These are phyloP conservation scores for Hemithea aestivaria DNA, from an alignment of 2,888 invertebrate species.

Conservation along the genomic window DNA sequence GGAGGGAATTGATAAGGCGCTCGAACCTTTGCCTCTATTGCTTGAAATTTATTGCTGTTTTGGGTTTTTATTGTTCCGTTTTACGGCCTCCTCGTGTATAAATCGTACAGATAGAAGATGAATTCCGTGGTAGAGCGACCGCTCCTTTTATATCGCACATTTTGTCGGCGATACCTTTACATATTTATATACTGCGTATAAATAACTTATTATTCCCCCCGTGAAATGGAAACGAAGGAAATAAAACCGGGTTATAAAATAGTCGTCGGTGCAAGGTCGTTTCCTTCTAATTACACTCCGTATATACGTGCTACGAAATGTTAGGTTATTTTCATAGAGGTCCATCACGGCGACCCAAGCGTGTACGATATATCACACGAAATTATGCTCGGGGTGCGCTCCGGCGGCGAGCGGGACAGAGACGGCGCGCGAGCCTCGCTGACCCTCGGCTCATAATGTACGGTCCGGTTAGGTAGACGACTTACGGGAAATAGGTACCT, in stretches of 20 bases:
- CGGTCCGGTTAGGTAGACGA: slow-evolving; percentile 80
- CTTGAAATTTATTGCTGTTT: slow-evolving; percentile 80
- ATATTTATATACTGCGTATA: slow-evolving; percentile 36
- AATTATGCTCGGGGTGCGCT: slow-evolving; percentile 68
- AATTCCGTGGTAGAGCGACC: slow-evolving; percentile 69
- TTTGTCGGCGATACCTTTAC: slow-evolving; percentile 47
- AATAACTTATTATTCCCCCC: slow-evolving; percentile 27
- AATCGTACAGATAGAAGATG: slow-evolving; percentile 78
- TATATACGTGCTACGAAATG: slow-evolving; percentile 35
- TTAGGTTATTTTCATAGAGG: slow-evolving; percentile 66
- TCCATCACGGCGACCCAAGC: slow-evolving; percentile 59
- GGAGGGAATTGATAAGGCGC: slow-evolving; percentile 78
- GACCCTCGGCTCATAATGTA: slow-evolving; percentile 80
- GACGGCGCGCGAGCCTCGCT: slow-evolving; percentile 66
- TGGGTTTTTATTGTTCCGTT: slow-evolving; percentile 81
- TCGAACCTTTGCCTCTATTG: slow-evolving; percentile 79
- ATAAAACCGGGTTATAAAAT: slow-evolving; percentile 19
- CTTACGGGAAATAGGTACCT: slow-evolving; percentile 75
- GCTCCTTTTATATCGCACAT: slow-evolving; percentile 64
- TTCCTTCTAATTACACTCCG: slow-evolving; percentile 44
- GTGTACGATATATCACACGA: slow-evolving; percentile 73
- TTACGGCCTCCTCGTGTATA: slow-evolving; percentile 77
- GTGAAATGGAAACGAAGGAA: slow-evolving; percentile 25
- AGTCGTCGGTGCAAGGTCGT: slow-evolving; percentile 25
- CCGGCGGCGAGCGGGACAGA: slow-evolving; percentile 64